Evolutionary conservation across 2,888 invertebrate genomes (phyloP), one percentile per base, ranked within the genome.

Genomic region (Drosophila monieri): DNA sequence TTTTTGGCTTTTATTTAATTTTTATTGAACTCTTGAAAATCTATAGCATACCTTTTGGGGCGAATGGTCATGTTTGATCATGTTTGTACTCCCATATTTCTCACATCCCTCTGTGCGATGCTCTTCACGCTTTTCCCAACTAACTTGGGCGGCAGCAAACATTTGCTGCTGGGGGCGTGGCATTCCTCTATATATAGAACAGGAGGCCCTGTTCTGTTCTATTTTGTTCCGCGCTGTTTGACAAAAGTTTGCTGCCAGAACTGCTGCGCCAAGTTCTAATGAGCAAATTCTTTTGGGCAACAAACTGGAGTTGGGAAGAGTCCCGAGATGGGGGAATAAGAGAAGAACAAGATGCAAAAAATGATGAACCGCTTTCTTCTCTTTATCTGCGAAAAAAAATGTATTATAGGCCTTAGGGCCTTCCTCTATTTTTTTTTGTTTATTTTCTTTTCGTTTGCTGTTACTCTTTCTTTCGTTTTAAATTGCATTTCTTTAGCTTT

Each of bases 271-370:
- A 71, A 69, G 62, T 68, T 86, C 80, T 80, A 80, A 80, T 80
- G 85, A 86, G 85, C 68, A 86, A 80, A 80, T 80, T 80, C 80
- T 80, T 85, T 76, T 23, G 58, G 66, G 64, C 60, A 70, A 54
- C 62, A 64, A 44, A 65, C 52, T 53, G 25, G 21, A 6, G 6
- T 43, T 30, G 2, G 1, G 9, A 27, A 27, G 21, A 21, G 23
- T 41, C 37, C 14, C n/a, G 9, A 15, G 12, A n/a, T 18, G 14
- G 10, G n/a, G 2, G 2, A 25, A 8, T 10, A 0, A 14, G 4
- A n/a, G 9, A 27, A 6, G 35, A 6, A 15, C 12, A 3, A 9
- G 32, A 32, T 35, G 35, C 27, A 5, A 46, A 8, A 21, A 10
- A 25, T 25, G 44, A n/a, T 43, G 25, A 39, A 27, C 15, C 27